Evolutionary conservation across 2,888 invertebrate species (phyloP).

Genomic region (Hybos culiciformis): DNA sequence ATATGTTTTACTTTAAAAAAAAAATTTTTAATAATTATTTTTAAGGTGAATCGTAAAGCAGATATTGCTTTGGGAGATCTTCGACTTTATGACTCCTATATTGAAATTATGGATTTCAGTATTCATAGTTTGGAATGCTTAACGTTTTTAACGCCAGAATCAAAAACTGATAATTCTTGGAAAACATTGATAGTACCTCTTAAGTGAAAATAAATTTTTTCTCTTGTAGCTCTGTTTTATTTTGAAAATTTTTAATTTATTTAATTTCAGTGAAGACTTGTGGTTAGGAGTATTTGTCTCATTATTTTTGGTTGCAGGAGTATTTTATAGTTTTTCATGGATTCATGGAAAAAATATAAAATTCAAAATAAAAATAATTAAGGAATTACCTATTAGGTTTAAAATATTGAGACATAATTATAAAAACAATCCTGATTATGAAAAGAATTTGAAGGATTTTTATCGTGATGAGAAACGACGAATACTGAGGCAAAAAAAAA

Average conservation of each 20-base stretch:
- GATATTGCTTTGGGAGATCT: conserved; percentile 66
- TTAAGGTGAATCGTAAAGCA: conserved; percentile 42
- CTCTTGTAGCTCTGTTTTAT: not conserved
- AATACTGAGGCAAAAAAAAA: no score
- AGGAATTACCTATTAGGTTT: no score
- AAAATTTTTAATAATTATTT: not conserved
- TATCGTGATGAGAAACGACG: not conserved
- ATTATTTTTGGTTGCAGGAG: conserved; percentile 47
- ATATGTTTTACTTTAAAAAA: not conserved
- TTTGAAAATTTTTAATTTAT: not conserved
- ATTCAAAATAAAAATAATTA: no score
- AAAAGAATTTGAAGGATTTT: not conserved
- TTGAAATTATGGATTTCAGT: conserved; percentile 57
- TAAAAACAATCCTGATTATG: not conserved
- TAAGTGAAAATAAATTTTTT: conserved; percentile 44
- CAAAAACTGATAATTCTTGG: conserved; percentile 70
- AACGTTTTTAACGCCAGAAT: conserved; percentile 72
- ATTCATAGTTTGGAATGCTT: conserved; percentile 68
- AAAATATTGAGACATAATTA: no score
- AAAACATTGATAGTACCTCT: conserved; percentile 69
- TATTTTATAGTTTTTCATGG: conserved; percentile 51
- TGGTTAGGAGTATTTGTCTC: conserved; percentile 61
- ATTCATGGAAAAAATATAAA: conserved; percentile 22
- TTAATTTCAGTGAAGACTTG: conserved; percentile 45
- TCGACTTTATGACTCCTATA: conserved; percentile 55